Evolutionary conservation across 2,797 vertebrate species (phyloP).

Genomic region (Sebastiscus tertius): DNA sequence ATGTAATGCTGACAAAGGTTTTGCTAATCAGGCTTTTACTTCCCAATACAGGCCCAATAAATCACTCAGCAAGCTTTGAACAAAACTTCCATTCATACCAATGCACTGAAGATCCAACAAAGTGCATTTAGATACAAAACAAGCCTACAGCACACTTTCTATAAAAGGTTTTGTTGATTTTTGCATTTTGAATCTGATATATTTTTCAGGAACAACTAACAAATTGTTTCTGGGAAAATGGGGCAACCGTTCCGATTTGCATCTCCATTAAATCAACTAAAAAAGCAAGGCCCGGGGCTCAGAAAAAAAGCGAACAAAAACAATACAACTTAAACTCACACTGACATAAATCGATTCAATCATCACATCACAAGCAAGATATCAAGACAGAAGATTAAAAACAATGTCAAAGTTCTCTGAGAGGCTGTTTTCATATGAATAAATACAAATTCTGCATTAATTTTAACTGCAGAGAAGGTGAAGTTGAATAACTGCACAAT

Average conservation of each 20-base stretch:
- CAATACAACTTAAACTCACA: constrained; percentile 9
- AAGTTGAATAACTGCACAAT: not conserved
- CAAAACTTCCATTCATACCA: constrained; percentile 1
- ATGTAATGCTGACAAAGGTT: constrained; percentile 52
- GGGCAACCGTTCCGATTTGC: constrained; percentile 25
- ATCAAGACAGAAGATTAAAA: constrained; percentile 41
- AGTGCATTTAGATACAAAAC: not conserved
- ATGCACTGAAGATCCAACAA: not conserved
- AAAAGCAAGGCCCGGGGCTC: constrained; percentile 11
- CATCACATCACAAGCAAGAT: constrained; percentile 1
- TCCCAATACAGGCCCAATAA: constrained; percentile 25
- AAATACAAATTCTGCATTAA: not conserved
- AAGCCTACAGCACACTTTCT: not conserved
- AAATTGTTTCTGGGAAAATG: constrained; percentile 3
- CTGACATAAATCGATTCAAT: constrained; percentile 37
- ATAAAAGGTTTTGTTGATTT: constrained; percentile 16
- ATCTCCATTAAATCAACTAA: constrained; percentile 29
- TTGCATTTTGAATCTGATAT: constrained; percentile 10
- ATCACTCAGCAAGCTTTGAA: constrained; percentile 16
- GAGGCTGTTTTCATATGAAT: constrained; percentile 15
- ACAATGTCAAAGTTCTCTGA: constrained; percentile 12
- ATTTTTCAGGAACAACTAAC: constrained; percentile 26
- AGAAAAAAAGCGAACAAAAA: constrained; percentile 3
- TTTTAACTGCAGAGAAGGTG: not conserved
- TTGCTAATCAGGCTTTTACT: constrained; percentile 36